Conservation (phyloP, 2,113 vertebrate species). For the Dicaeum eximium region DNA sequence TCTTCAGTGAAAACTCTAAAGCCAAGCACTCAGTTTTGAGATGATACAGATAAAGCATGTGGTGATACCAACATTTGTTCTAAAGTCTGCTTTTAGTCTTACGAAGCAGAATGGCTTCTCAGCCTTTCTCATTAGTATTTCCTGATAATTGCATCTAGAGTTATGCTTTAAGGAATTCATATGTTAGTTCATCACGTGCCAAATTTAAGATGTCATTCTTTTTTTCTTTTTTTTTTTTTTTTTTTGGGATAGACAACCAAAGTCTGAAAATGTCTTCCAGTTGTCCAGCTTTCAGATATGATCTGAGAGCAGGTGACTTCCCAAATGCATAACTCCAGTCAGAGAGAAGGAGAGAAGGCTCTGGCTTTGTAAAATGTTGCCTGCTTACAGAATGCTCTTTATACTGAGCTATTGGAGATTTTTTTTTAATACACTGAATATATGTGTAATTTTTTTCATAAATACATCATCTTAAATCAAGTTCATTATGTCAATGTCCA, state of each 20-base stretch:
- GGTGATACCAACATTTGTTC: background rate
- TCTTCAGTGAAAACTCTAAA: background rate
- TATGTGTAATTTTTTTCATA: background rate
- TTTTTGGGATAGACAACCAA: background rate
- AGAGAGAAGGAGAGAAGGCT: background rate
- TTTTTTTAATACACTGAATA: background rate
- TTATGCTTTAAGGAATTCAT: background rate
- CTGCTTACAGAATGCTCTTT: background rate
- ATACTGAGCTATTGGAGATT: background rate
- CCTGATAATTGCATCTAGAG: background rate
- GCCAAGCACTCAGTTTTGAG: background rate
- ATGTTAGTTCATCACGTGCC: background rate
- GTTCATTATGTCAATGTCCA: background rate
- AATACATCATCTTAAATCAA: background rate
- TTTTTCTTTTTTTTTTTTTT: background rate
- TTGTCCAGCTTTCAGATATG: background rate
- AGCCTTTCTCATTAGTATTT: background rate
- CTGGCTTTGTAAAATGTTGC: background rate
- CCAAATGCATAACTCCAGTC: background rate
- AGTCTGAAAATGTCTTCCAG: background rate
- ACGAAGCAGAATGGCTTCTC: background rate
- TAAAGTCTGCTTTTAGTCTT: background rate
- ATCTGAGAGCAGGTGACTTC: background rate
- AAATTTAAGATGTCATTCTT: background rate
- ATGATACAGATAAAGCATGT: background rate